Base-by-base conservation (phyloP, 2,888 invertebrate genomes). In the Ligdia adustata region DNA sequence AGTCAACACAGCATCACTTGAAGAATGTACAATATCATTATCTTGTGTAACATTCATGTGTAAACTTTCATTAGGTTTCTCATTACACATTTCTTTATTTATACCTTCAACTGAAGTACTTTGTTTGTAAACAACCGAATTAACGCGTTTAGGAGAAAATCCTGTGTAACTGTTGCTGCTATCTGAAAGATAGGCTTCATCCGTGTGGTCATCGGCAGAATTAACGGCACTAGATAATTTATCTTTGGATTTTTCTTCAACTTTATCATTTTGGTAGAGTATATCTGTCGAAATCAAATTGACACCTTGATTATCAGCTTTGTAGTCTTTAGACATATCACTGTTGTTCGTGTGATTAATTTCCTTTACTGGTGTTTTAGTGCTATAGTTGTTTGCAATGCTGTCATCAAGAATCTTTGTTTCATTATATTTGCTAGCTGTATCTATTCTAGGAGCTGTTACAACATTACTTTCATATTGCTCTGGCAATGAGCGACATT, bases 1-100 rank as follows among this genome's bases (percentile, higher is more conserved):
- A 18, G 6, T n/a, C n/a, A n/a, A 33, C n/a, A 9, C 9, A 12
- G 1, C 13, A 20, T 22, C 7, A 35, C 12, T 16, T 14, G 37
- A 9, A 16, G 14, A 15, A 35, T 13, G 14, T 22, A 33, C 11
- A 1, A 37, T 12, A 27, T 37, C n/a, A 11, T 12, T 28, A 24
- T 29, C 14, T 22, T 28, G 6, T 22, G n/a, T 15, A 9, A 34
- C 12, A 20, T 15, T 28, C 3, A 16, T 2, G 9, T 40, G 15
- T 28, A 24, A 24, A 31, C 5, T 5, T 31, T 44, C 12, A 15
- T 4, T 14, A 18, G 38, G n/a, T n/a, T 29, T 6, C 69, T 68
- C 62, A 77, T 64, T 56, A 82, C 69, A 14, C 46, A 81, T 61
- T 42, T 79, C 74, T 48, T 68, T 68, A 6, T 78, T 69, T 66